A percentile compares a stretch with the other conserved stretches of the same genome.
phyloP scores from a whole-genome alignment of 2,797 vertebrate species.

The Luscinia luscinia region DNA sequence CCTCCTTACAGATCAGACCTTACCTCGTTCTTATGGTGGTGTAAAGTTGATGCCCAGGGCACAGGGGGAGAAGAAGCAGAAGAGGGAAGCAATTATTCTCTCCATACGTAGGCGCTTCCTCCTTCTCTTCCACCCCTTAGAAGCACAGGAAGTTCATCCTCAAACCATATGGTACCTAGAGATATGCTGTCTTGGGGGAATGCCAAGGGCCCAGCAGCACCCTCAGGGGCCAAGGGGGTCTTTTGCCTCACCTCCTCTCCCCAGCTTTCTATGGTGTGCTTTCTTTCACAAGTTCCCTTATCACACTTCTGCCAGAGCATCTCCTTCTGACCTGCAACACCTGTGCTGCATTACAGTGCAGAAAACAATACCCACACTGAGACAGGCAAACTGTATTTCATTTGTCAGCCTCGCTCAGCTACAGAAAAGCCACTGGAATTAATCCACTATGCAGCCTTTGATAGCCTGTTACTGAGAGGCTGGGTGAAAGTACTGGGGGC shows the following conservation, averaged over 20 bases:
- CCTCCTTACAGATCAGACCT: neutral
- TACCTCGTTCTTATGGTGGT: neutral
- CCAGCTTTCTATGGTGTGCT: rapidly evolving
- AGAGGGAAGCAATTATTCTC: slow-evolving; percentile 65
- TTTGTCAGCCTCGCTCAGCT: neutral
- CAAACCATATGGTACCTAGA: slow-evolving; percentile 62
- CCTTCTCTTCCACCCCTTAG: slow-evolving; percentile 31
- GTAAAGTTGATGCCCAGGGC: neutral
- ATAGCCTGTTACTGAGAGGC: neutral
- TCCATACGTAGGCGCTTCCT: neutral
- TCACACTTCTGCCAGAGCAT: slow-evolving; percentile 60
- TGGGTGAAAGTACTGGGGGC: neutral
- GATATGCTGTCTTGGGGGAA: slow-evolving; percentile 18
- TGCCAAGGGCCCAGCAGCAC: slow-evolving; percentile 16
- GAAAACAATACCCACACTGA: slow-evolving; percentile 46
- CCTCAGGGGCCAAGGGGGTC: neutral
- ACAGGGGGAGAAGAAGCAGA: neutral
- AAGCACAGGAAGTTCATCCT: slow-evolving; percentile 56
- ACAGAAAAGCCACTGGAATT: slow-evolving; percentile 42
- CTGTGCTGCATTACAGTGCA: slow-evolving; percentile 62
- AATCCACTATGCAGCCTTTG: neutral
- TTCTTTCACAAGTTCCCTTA: neutral
- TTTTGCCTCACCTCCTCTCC: neutral
- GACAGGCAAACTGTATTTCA: slow-evolving; percentile 35
- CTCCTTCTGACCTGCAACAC: slow-evolving; percentile 64